Evolutionary conservation across 1,140 invertebrate genomes (phyloP), one percentile per base, ranked within the genome.

Genomic region (Zaprionus vittiger): DNA sequence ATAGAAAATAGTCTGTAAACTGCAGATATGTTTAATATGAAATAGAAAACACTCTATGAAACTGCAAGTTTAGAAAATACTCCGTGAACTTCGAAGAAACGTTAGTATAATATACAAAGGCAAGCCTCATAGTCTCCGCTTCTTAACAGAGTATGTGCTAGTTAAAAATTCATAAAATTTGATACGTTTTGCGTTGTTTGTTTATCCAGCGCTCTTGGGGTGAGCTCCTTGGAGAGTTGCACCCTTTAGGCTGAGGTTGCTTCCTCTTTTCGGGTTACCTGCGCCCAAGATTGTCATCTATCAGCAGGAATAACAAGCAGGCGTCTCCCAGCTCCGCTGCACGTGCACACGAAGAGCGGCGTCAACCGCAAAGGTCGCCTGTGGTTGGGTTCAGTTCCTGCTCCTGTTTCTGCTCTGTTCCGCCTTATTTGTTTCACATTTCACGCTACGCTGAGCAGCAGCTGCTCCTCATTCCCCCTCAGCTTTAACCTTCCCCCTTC

Each of bases 121-220:
- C 31, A 34, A 31, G 2, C 31, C 31, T 31, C 31, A 11, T 11
- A 31, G 31, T 31, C 31, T 17, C n/a, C 20, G 1, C 20, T 22
- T 22, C 20, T 28, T 7, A 34, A 52, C 55, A 24, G 47, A 60
- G 38, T 67, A 70, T 67, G 20, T 24, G 15, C 24, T 26, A 64
- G 70, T 83, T 80, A 61, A 28, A 64, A 70, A 83, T 84, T 78
- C 78, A 81, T 67, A 73, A 70, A 80, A 68, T 76, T 5, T 56
- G 28, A 59, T 72, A 65, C 66, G 37, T 38, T 41, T 60, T 20
- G 56, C 41, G 49, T 37, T 76, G 63, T 70, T 59, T 63, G 37
- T 49, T 81, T 37, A 54, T 17, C 20, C 49, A 28, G 24, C 47
- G 63, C 22, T 4, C 37, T 38, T 12, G 2, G 37, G n/a, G n/a